Base-by-base conservation (phyloP, 2,113 vertebrate genomes). In the Malurus cyaneus region DNA sequence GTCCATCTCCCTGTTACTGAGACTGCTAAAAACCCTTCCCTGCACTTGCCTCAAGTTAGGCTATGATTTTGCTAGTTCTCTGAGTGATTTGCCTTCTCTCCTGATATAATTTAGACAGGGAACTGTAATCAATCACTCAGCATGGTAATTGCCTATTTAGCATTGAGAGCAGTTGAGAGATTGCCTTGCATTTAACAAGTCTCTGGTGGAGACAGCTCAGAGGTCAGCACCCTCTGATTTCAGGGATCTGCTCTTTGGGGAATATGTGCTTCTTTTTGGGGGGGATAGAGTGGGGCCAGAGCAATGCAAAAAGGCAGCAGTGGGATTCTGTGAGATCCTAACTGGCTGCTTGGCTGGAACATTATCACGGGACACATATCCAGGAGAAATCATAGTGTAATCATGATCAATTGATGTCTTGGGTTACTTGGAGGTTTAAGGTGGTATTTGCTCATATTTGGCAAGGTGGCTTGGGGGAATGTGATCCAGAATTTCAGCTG, bases 111-210 rank as follows among this genome's bases (percentile, higher is more conserved):
- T 96, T 92, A 85, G 89, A 60, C 47, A 56, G 84, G 88, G 76
- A 94, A 86, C 71, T 88, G 92, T 94, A 94, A 97, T 96, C 92
- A 94, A 93, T 96, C 96, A 80, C 32, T 95, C 89, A 94, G 66
- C 95, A 95, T 78, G 86, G 88, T 95, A 96, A 97, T 96, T 94
- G 86, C 80, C 92, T 95, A 18, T 74, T 95, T 93, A 96, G 74
- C 89, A 50, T 23, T 92, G 88, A 53, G 4, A 15, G 80, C 78
- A 91, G 46, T 46, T 91, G 88, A 89, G 89, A 91, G 62, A 91
- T 87, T 92, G 89, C 66, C 62, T 87, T 88, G 56, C 60, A 52
- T 89, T 91, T 94, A 94, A 54, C 42, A 29, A 73, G 71, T 77
- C 18, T 80, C 47, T 80, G 67, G 34, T 77, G 67, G 66, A 89